These are phyloP conservation scores for Vanacampus margaritifer DNA, from an alignment of 2,113 vertebrate species.

Conservation along the genomic window DNA sequence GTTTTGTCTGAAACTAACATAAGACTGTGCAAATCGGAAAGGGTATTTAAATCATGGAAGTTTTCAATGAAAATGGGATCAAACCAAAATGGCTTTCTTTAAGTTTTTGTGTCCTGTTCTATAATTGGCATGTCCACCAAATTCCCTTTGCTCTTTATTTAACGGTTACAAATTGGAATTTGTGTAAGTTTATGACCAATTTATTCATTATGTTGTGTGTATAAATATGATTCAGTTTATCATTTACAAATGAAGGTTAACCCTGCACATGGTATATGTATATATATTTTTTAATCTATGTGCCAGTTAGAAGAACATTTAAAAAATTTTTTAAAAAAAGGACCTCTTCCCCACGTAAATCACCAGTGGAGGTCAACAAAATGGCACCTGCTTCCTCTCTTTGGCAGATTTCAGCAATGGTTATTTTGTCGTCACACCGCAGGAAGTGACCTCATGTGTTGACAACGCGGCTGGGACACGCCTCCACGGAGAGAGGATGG, in stretches of 20 bases:
- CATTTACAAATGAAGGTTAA: not conserved
- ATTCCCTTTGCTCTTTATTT: not conserved
- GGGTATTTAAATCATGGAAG: no score
- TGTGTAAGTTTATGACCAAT: not conserved
- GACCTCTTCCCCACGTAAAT: not conserved
- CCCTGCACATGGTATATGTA: not conserved
- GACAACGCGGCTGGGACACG: conserved; percentile 61
- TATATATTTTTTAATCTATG: not conserved
- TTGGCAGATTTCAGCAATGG: not conserved
- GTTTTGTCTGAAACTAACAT: no score
- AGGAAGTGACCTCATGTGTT: conserved; percentile 77
- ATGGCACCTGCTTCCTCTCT: conserved; percentile 8
- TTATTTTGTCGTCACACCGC: conserved; percentile 33
- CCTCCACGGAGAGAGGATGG: conserved; percentile 39
- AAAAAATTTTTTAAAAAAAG: not conserved
- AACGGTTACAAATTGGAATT: not conserved
- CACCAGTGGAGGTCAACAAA: conserved; percentile 6
- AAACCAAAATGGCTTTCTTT: not conserved
- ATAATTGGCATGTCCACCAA: not conserved
- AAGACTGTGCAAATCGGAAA: no score
- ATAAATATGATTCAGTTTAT: not conserved
- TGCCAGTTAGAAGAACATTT: not conserved
- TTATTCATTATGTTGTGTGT: not conserved
- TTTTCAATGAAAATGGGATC: no score
- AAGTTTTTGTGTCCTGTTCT: not conserved